Evolutionary conservation across 2,797 vertebrate species (phyloP), one percentile per base, ranked within the genome.

Genomic region (Poecile montanus): DNA sequence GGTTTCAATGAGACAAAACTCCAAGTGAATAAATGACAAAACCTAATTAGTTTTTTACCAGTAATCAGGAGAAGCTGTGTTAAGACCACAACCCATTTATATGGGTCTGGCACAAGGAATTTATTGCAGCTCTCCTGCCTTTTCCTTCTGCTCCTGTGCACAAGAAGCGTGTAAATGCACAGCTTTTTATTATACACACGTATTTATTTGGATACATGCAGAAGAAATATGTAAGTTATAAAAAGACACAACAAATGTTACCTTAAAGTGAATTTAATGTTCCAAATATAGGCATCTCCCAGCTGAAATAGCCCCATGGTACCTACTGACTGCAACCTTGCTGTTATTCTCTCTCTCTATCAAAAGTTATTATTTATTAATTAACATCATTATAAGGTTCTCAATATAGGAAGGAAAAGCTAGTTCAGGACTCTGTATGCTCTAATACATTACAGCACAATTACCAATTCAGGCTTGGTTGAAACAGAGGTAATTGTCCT

Each of bases 11-110:
- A 97, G 95, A 97, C 95, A 94, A 97, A 97, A 98, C 93, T 97
- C 88, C 78, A 70, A 96, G 71, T 91, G 96, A 96, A 96, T 96
- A 97, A 97, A 97, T 97, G 96, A 97, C 96, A 97, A 97, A 97
- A 94, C 88, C 95, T 97, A 97, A 97, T 97, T 98, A 92, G 95
- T 88, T 97, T 97, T 97, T 96, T 94, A 94, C 88, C 90, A 97
- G 94, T 97, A 95, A 95, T 97, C 95, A 96, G 91, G 71, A 96
- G 93, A 94, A 97, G 96, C 42, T 48, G 75, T 91, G 89, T 94
- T 96, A 96, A 95, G 89, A 95, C 89, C 92, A 91, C 95, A 97
- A 72, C 86, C 81, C 79, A 89, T 89, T 95, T 93, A 38, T 47
- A 75, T 44, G 80, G 84, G 84, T 83, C 91, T 94, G 74, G 85